Conservation (phyloP, 2,888 invertebrate species). For the Trissoscelio sp. region DNA sequence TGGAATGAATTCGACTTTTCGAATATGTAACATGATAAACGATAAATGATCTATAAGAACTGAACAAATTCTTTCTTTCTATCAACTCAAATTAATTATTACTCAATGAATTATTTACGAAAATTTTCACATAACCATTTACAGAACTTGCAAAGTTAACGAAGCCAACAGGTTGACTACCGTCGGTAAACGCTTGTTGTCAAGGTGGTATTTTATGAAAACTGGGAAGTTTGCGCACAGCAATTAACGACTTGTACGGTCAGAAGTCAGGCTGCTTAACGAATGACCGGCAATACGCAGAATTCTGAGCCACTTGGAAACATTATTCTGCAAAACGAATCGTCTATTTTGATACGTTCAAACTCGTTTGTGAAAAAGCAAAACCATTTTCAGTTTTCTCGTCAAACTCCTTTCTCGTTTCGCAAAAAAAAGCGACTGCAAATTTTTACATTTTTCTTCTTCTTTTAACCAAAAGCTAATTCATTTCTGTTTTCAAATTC, state of each 20-base stretch:
- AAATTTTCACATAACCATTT: too few species aligned
- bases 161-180: slow-evolving; percentile 52
- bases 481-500: too few species aligned
- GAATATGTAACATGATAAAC: too few species aligned
- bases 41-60: too few species aligned
- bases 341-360: slow-evolving; percentile 48
- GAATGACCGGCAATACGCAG: slow-evolving; percentile 53
- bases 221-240: slow-evolving; percentile 60
- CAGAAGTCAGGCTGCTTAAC: slow-evolving; percentile 59
- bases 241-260: slow-evolving; percentile 62
- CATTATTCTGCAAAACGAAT: slow-evolving; percentile 47
- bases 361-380: slow-evolving; percentile 31
- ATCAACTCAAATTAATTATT: too few species aligned
- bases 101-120: too few species aligned
- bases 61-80: too few species aligned
- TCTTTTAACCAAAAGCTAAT: too few species aligned
- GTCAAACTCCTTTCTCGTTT: background rate
- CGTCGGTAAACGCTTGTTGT: slow-evolving; percentile 27
- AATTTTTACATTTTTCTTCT: too few species aligned
- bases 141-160: too few species aligned
- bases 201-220: slow-evolving; percentile 63
- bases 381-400: slow-evolving; percentile 33
- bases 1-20: too few species aligned
- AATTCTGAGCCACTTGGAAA: slow-evolving; percentile 43
- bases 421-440: background rate